Percentiles rank a stretch among this genome's conserved stretches.
These are phyloP conservation scores for Ceratosolen fusciceps DNA, from an alignment of 1,140 invertebrate genomes.

Conservation along the genomic window DNA sequence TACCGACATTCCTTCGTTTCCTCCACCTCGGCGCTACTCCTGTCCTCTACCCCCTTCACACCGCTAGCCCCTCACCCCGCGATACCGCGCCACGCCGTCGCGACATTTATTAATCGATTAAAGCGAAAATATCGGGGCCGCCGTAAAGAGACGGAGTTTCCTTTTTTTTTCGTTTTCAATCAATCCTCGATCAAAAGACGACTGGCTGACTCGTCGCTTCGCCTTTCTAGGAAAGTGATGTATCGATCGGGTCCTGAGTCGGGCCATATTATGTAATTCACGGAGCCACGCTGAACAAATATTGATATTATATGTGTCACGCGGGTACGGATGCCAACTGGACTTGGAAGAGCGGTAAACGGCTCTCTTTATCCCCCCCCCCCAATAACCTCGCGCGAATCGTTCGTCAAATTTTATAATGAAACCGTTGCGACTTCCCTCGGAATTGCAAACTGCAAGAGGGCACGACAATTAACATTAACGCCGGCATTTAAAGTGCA, in stretches of 20 bases:
- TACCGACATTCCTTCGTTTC: neutral
- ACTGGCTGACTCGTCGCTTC: neutral
- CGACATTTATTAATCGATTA: slow-evolving; percentile 14
- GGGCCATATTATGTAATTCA: neutral
- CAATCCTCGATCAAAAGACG: too few relatives aligned
- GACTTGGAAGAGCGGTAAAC: neutral
- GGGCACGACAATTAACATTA: too few relatives aligned
- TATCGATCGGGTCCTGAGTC: neutral
- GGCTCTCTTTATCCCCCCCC: too few relatives aligned
- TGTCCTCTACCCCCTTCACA: too few relatives aligned
- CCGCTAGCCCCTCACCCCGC: too few relatives aligned
- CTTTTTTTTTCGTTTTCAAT: neutral
- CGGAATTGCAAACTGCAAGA: too few relatives aligned
- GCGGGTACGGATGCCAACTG: neutral
- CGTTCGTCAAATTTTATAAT: too few relatives aligned
- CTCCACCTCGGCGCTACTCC: too few relatives aligned
- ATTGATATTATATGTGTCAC: neutral
- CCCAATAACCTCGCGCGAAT: too few relatives aligned
- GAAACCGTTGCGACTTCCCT: too few relatives aligned
- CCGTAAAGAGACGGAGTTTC: neutral
- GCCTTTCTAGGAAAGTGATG: neutral
- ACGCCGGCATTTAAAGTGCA: too few relatives aligned
- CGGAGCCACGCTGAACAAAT: neutral
- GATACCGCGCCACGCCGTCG: too few relatives aligned
- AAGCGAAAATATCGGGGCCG: neutral